phyloP scores from a whole-genome alignment of 1,140 invertebrate genomes.

The Zaprionus camerounensis region DNA sequence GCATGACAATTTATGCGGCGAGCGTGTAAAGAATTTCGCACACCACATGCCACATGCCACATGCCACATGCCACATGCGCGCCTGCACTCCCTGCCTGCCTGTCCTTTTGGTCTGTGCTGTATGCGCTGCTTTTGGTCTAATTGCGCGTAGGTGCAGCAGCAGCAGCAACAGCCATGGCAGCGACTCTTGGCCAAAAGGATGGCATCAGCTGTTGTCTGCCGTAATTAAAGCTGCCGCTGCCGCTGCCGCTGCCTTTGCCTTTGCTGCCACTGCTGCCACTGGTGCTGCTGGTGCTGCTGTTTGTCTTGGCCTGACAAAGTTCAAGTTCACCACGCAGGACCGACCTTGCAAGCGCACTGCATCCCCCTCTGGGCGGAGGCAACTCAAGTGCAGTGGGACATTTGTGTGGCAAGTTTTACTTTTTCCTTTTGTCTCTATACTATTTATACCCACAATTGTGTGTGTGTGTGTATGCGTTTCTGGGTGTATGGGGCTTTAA shows the following conservation, averaged over 20 bases:
- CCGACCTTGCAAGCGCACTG: slow-evolving; percentile 1
- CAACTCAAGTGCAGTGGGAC: slow-evolving; percentile 36
- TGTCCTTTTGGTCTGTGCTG: not conserved
- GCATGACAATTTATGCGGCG: slow-evolving; percentile 51
- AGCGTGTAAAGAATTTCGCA: slow-evolving; percentile 49
- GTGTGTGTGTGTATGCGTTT: not conserved
- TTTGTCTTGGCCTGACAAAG: slow-evolving; percentile 57
- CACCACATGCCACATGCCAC: slow-evolving; percentile 6
- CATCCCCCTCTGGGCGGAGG: not conserved
- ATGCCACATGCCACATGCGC: slow-evolving; percentile 2
- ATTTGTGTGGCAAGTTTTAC: slow-evolving; percentile 20
- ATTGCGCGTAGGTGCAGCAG: slow-evolving; percentile 42
- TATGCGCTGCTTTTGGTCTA: slow-evolving; percentile 36
- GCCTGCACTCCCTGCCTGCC: not conserved
- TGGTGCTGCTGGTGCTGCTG: slow-evolving; percentile 29
- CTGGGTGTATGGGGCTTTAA: slow-evolving; percentile 18
- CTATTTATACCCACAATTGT: slow-evolving; percentile 26
- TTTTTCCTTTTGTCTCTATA: not conserved
- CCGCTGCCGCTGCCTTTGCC: slow-evolving; percentile 7
- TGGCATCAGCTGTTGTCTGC: slow-evolving; percentile 53
- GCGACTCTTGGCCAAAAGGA: slow-evolving; percentile 32
- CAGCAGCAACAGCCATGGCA: not conserved
- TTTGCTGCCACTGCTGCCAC: slow-evolving; percentile 9
- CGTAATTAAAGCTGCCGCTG: slow-evolving; percentile 50
- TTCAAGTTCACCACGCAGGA: slow-evolving; percentile 49